These are phyloP conservation scores for Tetragonula clypearis DNA, from an alignment of 1,140 invertebrate genomes.

Conservation along the genomic window DNA sequence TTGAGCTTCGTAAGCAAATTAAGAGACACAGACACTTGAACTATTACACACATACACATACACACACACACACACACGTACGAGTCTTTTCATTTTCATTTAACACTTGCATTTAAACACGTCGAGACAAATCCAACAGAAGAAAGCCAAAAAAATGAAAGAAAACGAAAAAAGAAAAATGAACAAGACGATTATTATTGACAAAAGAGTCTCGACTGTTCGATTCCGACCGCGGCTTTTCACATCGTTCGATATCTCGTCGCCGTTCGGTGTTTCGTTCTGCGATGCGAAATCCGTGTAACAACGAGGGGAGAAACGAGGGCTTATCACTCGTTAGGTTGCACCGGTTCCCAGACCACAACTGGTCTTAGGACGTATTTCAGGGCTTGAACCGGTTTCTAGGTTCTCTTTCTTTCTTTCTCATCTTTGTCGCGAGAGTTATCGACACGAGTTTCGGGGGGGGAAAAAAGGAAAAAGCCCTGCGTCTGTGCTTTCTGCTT, in stretches of 20 bases:
- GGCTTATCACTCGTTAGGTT: conserved; percentile 38
- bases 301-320: background rate
- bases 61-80: background rate
- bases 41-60: background rate
- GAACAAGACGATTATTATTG: background rate
- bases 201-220: background rate
- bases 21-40: too few species aligned
- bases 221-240: background rate
- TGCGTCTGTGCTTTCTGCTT: too few species aligned
- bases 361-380: conserved; percentile 27
- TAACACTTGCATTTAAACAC: background rate
- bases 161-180: too few species aligned
- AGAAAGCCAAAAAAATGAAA: background rate
- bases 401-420: background rate
- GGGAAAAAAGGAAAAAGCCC: too few species aligned
- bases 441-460: too few species aligned
- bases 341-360: conserved; percentile 18
- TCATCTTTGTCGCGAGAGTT: too few species aligned
- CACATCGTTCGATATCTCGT: conserved; percentile 4
- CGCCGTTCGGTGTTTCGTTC: conserved; percentile 10
- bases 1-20: too few species aligned
- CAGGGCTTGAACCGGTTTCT: conserved; percentile 29
- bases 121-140: background rate
- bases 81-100: background rate
- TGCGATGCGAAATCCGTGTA: background rate